phyloP scores from a whole-genome alignment of 2,113 vertebrate species.

The Urocitellus parryii region DNA sequence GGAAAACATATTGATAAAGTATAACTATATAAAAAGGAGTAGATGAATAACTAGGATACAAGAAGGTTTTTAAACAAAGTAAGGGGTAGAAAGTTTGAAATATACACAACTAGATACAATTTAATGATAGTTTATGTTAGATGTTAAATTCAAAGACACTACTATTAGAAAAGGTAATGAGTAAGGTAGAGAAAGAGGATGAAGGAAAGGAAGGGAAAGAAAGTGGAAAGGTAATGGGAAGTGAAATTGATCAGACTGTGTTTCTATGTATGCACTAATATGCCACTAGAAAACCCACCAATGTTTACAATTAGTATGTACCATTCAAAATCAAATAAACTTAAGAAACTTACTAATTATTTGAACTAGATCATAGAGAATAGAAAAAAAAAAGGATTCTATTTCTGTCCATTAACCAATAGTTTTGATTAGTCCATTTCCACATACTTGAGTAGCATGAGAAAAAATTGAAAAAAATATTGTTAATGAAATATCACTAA shows the following conservation, averaged over 20 bases:
- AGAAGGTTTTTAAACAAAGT: background rate
- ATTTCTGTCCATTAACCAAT: background rate
- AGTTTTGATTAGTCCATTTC: background rate
- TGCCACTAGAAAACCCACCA: too few species aligned
- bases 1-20: background rate
- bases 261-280: too few species aligned
- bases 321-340: too few species aligned
- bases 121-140: background rate
- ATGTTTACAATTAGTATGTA: too few species aligned
- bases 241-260: too few species aligned
- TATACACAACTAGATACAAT: background rate
- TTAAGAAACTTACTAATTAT: background rate
- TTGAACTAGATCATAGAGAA: background rate
- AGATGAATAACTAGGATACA: background rate
- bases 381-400: background rate
- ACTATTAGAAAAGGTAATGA: background rate
- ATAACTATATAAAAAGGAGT: background rate
- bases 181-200: too few species aligned
- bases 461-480: background rate
- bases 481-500: background rate
- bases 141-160: background rate
- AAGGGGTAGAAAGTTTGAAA: accelerated
- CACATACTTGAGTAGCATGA: background rate
- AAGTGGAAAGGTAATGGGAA: too few species aligned
- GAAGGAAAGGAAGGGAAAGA: too few species aligned